Evolutionary conservation across 2,888 invertebrate species (phyloP).

Genomic region (Parasteatoda lunata): DNA sequence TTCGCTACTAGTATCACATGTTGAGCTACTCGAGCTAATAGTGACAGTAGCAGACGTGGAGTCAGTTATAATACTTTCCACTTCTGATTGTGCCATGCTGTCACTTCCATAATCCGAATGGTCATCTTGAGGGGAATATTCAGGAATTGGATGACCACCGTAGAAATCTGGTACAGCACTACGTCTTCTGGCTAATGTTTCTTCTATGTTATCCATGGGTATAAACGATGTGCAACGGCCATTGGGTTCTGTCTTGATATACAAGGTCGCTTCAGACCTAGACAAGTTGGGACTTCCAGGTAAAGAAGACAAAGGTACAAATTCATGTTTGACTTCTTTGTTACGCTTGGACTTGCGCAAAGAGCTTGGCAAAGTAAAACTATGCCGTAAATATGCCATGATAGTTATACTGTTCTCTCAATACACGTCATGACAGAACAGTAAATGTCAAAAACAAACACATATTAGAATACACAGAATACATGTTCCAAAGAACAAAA

Average conservation of each 20-base stretch:
- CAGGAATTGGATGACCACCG: constrained; percentile 65
- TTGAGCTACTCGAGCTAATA: constrained; percentile 47
- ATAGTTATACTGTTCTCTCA: background rate
- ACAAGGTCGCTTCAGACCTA: constrained; percentile 54
- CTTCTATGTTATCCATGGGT: constrained; percentile 65
- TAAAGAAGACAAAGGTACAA: constrained; percentile 42
- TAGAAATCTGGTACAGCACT: constrained; percentile 68
- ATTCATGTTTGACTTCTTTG: constrained; percentile 38
- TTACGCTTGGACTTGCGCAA: constrained; percentile 62
- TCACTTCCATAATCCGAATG: constrained; percentile 66
- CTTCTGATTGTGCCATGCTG: constrained; percentile 65
- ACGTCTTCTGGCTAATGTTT: constrained; percentile 46
- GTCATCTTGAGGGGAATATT: constrained; percentile 49
- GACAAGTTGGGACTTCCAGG: constrained; percentile 63
- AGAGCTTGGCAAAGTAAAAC: constrained; percentile 68
- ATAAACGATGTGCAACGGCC: constrained; percentile 49
- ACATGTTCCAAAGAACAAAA: no score
- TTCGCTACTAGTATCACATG: constrained; percentile 57
- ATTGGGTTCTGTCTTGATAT: constrained; percentile 42
- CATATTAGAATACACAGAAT: no score
- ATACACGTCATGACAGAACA: no score
- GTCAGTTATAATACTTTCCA: constrained; percentile 62
- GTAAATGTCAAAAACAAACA: no score
- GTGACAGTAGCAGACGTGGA: constrained; percentile 55
- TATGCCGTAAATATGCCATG: constrained; percentile 66